Evolutionary conservation across 2,797 vertebrate species (phyloP), one percentile per base, ranked within the genome.

Genomic region (Babyrousa celebensis): DNA sequence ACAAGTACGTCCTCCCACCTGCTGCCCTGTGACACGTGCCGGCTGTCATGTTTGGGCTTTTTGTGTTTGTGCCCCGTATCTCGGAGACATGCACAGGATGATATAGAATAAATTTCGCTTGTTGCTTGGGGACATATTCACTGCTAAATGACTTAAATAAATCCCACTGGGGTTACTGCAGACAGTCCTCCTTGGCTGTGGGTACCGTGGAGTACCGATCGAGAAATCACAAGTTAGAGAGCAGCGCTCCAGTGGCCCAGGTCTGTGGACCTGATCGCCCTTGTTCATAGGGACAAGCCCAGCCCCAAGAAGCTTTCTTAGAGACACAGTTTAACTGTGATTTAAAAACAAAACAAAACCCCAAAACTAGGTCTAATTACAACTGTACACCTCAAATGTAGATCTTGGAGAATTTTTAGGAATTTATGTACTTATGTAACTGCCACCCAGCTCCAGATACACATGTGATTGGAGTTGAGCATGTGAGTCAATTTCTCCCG

Each of bases 281-380:
- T 43, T 56, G n/a, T 83, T 82, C 65, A 79, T 4, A 67, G 70
- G 60, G n/a, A 83, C 48, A 43, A 71, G 48, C 40, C 18, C 40
- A 94, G 10, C 75, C 36, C 40, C 48, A 40, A 48, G 12, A n/a
- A 75, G n/a, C 60, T 71, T 89, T 79, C 75, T 85, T 65, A 68
- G 65, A 94, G 92, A 79, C 65, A 58, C 12, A 89, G 4, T 78
- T 77, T 71, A 52, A 43, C 23, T 84, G 16, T 80, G 63, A 18
- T 70, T 63, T 52, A 29, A 48, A 84, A 75, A 71, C 40, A 74
- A 40, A 32, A 56, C 18, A 78, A 78, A 54, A 54, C 52, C 43
- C 67, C 54, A 17, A 70, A 78, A n/a, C 20, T n/a, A 67, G 63
- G 15, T 86, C 84, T 94, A 75, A 79, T 89, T 96, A 95, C 77